Conservation (phyloP, 2,888 invertebrate genomes). For the Podabrus alpinus region DNA sequence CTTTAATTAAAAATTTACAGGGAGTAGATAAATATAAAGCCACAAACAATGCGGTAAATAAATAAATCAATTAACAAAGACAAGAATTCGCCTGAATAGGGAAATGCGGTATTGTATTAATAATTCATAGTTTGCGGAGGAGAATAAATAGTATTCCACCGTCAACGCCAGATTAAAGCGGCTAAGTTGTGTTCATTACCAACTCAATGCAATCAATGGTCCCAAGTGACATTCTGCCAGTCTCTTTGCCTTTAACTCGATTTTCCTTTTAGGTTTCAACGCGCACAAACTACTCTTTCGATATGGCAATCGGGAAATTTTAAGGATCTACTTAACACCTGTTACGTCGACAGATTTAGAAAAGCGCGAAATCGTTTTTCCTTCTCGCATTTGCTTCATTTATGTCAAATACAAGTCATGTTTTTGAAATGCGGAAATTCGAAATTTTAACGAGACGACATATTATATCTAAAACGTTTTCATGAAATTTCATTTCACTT, state of each 20-base stretch:
- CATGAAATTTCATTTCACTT: not conserved
- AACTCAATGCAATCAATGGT: constrained; percentile 30
- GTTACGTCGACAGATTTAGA: constrained; percentile 10
- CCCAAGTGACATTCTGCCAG: constrained; percentile 26
- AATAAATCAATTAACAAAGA: constrained; percentile 24
- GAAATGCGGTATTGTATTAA: constrained; percentile 27
- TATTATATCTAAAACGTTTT: not conserved
- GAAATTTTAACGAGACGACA: constrained; percentile 12
- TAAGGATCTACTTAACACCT: constrained; percentile 14
- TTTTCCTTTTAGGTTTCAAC: constrained; percentile 13
- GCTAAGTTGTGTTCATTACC: constrained; percentile 33
- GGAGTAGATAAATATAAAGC: not conserved
- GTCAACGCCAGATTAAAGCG: constrained; percentile 32
- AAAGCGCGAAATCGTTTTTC: constrained; percentile 10
- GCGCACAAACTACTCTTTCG: constrained; percentile 11
- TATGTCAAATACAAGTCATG: constrained; percentile 26
- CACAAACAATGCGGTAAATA: constrained; percentile 6
- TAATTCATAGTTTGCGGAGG: constrained; percentile 28
- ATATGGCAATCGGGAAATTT: constrained; percentile 3
- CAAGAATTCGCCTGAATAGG: constrained; percentile 8
- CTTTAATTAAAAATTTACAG: not conserved
- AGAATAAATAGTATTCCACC: constrained; percentile 28
- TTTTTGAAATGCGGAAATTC: constrained; percentile 16
- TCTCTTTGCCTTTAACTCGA: constrained; percentile 20
- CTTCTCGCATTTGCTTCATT: constrained; percentile 17